phyloP scores from a whole-genome alignment of 1,140 invertebrate species.

The Aphelinus certus region DNA sequence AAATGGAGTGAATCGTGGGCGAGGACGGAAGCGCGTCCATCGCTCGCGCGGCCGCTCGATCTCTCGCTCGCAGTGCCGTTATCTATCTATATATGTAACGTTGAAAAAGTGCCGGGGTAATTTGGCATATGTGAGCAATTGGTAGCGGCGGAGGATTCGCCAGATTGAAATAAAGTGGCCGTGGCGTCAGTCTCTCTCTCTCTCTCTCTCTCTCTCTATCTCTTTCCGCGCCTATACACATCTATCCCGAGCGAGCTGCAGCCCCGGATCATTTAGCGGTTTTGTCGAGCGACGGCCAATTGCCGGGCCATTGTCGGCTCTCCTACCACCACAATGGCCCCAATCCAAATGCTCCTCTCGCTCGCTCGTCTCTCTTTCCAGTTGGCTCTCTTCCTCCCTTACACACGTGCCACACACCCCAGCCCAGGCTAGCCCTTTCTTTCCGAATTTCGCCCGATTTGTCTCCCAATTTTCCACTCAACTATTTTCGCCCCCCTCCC shows the following conservation, averaged over 20 bases:
- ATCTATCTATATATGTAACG: slow-evolving; percentile 41
- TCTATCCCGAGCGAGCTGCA: slow-evolving; percentile 44
- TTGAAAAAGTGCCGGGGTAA: slow-evolving; percentile 60
- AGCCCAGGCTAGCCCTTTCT: not conserved
- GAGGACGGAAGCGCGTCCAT: slow-evolving; percentile 46
- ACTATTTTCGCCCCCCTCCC: too few species aligned
- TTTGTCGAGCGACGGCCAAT: slow-evolving; percentile 68
- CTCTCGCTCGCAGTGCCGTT: slow-evolving; percentile 45
- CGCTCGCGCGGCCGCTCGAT: slow-evolving; percentile 47
- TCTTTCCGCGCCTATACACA: too few species aligned
- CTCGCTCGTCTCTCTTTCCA: too few species aligned
- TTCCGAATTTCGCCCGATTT: slow-evolving; percentile 23
- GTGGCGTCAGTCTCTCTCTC: slow-evolving; percentile 50
- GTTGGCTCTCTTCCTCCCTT: too few species aligned
- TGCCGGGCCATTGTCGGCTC: slow-evolving; percentile 65
- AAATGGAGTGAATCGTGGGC: slow-evolving; percentile 26
- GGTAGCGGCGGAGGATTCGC: slow-evolving; percentile 57
- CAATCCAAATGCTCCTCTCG: slow-evolving; percentile 49
- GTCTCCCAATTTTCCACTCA: not conserved
- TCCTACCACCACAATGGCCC: slow-evolving; percentile 66
- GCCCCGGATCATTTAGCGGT: slow-evolving; percentile 66
- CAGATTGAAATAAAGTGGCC: slow-evolving; percentile 68
- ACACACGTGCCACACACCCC: too few species aligned
- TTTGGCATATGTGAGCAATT: slow-evolving; percentile 57
- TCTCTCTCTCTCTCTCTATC: too few species aligned